Conservation (phyloP, 2,113 vertebrate species). For the Synchiropus splendidus region DNA sequence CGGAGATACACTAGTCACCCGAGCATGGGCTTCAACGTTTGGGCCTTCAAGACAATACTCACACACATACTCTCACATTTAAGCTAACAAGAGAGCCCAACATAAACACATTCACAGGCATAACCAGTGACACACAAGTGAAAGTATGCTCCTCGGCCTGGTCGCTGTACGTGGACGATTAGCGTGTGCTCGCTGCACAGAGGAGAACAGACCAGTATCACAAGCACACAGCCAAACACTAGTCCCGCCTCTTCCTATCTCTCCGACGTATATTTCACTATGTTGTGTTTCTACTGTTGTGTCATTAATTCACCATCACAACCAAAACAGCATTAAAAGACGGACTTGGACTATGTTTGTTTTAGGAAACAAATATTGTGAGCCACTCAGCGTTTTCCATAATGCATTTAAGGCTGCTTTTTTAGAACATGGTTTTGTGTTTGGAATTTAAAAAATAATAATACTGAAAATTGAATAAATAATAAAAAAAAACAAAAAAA, state of each 20-base stretch:
- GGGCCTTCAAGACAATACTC: constrained; percentile 37
- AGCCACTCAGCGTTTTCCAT: neutral
- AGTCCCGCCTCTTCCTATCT: constrained; percentile 7
- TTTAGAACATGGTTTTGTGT: constrained; percentile 58
- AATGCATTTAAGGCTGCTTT: constrained; percentile 48
- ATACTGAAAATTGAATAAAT: no score
- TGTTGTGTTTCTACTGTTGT: constrained; percentile 35
- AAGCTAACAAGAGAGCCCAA: constrained; percentile 9
- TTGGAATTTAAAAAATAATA: constrained; percentile 39
- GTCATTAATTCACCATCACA: constrained; percentile 49
- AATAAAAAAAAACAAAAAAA: constrained; percentile 24
- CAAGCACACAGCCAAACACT: constrained; percentile 67
- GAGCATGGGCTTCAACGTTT: constrained; percentile 48
- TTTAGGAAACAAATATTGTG: constrained; percentile 38
- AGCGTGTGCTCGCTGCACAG: constrained; percentile 58
- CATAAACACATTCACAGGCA: constrained; percentile 49
- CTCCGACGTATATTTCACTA: constrained; percentile 23
- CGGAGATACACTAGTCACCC: constrained; percentile 51
- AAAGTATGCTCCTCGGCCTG: constrained; percentile 48
- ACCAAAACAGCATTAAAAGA: constrained; percentile 36
- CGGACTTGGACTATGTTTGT: constrained; percentile 48
- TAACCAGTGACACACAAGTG: constrained; percentile 52
- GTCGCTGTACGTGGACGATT: constrained; percentile 46
- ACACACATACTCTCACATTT: constrained; percentile 16
- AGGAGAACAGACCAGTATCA: constrained; percentile 56